Percentiles rank a stretch among this genome's conserved stretches.
phyloP scores from a whole-genome alignment of 1,140 invertebrate species.

The Leptopilina clavipes region DNA sequence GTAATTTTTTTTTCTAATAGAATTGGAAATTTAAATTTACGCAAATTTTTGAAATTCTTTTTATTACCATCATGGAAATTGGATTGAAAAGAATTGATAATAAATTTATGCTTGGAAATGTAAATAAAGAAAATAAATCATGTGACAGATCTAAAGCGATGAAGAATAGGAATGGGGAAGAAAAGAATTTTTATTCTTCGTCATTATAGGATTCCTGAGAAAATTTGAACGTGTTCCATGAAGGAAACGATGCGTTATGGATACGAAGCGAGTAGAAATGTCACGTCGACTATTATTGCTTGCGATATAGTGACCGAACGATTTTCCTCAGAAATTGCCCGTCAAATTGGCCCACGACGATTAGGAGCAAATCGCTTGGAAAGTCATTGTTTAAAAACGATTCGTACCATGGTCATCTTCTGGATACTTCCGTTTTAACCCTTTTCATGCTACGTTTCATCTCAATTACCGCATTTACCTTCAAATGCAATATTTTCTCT shows the following conservation, averaged over 20 bases:
- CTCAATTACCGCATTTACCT: slow-evolving; percentile 37
- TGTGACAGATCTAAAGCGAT: not conserved
- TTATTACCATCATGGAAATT: not conserved
- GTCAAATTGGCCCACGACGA: slow-evolving; percentile 66
- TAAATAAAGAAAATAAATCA: slow-evolving; percentile 4
- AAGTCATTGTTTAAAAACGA: slow-evolving; percentile 71
- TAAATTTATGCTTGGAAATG: not conserved
- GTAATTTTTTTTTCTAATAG: no score
- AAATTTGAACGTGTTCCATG: slow-evolving; percentile 31
- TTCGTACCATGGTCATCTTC: slow-evolving; percentile 66
- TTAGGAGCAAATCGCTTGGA: slow-evolving; percentile 71
- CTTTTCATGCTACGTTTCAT: slow-evolving; percentile 62
- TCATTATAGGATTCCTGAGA: not conserved
- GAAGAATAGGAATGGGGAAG: not conserved
- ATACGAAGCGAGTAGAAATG: slow-evolving; percentile 25
- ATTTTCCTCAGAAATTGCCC: slow-evolving; percentile 73
- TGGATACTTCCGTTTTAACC: slow-evolving; percentile 60
- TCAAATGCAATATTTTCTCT: not conserved
- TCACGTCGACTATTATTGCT: slow-evolving; percentile 34
- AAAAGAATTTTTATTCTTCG: slow-evolving; percentile 9
- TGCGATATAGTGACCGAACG: slow-evolving; percentile 66
- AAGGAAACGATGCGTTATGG: slow-evolving; percentile 31
- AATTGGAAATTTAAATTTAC: no score
- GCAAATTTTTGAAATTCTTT: no score
- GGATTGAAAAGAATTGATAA: not conserved